Conservation (phyloP, 2,797 vertebrate genomes). For the Apogon hyalosoma region DNA sequence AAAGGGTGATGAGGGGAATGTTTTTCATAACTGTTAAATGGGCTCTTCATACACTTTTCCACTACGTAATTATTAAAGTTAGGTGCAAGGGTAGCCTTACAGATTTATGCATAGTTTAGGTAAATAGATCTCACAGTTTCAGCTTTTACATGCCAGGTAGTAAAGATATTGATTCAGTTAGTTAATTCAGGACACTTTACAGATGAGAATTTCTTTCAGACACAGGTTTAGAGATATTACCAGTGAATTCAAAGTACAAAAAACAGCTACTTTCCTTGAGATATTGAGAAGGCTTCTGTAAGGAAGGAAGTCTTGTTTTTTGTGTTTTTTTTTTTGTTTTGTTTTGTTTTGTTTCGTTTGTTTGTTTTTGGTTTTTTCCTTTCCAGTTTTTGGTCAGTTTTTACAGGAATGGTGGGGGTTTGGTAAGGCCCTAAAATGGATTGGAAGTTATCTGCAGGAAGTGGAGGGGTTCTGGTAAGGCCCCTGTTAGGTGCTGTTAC, state of each 20-base stretch:
- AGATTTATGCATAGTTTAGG: constrained; percentile 15
- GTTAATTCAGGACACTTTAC: constrained; percentile 19
- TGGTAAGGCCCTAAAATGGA: constrained; percentile 78
- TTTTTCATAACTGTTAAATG: constrained; percentile 52
- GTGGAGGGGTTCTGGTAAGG: constrained; percentile 75
- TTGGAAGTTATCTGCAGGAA: constrained; percentile 50
- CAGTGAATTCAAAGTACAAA: constrained; percentile 14
- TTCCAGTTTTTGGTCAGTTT: constrained; percentile 48
- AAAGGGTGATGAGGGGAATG: constrained; percentile 74
- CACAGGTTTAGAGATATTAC: constrained; percentile 33
- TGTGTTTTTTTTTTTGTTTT: not conserved
- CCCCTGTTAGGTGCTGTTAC: constrained; percentile 63
- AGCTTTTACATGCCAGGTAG: constrained; percentile 18
- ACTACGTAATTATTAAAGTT: constrained; percentile 40
- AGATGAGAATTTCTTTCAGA: constrained; percentile 13
- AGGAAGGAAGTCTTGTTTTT: constrained; percentile 11
- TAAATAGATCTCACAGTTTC: constrained; percentile 2
- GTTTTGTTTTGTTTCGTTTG: not conserved
- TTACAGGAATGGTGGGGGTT: constrained; percentile 63
- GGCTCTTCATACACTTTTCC: constrained; percentile 52
- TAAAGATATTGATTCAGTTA: constrained; percentile 14
- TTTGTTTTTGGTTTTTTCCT: not conserved
- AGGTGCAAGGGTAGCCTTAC: constrained; percentile 23
- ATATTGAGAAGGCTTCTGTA: constrained; percentile 63
- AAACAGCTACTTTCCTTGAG: constrained; percentile 15